Evolutionary conservation across 2,113 vertebrate genomes (phyloP), one percentile per base, ranked within the genome.

Genomic region (Lepus timidus): DNA sequence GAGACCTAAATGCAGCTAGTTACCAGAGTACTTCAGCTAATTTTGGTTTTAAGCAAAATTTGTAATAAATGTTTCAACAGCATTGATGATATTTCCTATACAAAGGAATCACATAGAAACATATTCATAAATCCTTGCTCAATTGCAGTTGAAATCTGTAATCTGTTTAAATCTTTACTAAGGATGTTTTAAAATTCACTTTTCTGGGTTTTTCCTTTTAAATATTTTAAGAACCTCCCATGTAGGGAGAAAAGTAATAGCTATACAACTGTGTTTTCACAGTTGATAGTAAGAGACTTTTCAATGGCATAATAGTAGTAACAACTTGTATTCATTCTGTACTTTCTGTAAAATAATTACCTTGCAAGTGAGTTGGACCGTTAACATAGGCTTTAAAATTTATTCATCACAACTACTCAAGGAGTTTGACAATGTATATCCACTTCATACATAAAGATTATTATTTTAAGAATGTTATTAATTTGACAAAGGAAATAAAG

Each of bases 131-230:
- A 73, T 76, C 71, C 5, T 10, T 85, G 27, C 4, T 78, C 3
- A 51, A 39, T 51, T 9, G 83, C 19, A 36, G 4, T 33, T 1
- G n/a, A 92, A 25, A 61, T 73, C 64, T 91, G 3, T 75, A 64
- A 75, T 76, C 10, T 92, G 85, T 91, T 93, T 82, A 85, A 75
- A 62, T 84, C 6, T 75, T 92, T 79, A 65, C 3, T 85, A 65
- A 86, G 27, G 7, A 65, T 36, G 1, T 75, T 80, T 90, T 88
- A 22, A 80, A 23, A 74, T 55, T n/a, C 2, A 51, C 3, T 52
- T 67, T 3, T 87, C 70, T 61, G 29, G 1, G 1, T 62, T 86
- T 93, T 89, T 39, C 0, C 4, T 67, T 93, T 58, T 65, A 49
- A 80, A 52, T 62, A 51, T 51, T 36, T 81, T 52, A 94, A 88